A percentile compares a stretch with the other conserved stretches of the same genome.
These are phyloP conservation scores for Ariopsis seemanni DNA, from an alignment of 2,113 vertebrate genomes.

Conservation along the genomic window DNA sequence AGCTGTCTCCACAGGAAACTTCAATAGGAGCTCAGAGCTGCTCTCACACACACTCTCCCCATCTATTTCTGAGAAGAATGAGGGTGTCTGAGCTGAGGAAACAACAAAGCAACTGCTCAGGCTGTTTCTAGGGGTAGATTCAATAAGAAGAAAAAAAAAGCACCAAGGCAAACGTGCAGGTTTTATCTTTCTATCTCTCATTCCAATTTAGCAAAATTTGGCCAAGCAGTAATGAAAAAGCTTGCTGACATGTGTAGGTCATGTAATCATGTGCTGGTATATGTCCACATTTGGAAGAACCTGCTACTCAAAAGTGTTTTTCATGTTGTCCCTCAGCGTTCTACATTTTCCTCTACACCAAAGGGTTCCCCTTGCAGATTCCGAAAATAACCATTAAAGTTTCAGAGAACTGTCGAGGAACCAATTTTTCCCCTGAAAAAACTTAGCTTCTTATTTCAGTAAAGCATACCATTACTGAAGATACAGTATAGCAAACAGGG, in stretches of 20 bases:
- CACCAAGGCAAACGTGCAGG: slow-evolving; percentile 11
- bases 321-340: neutral
- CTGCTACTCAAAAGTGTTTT: neutral
- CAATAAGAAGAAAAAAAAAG: neutral
- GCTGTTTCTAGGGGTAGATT: slow-evolving; percentile 1
- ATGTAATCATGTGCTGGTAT: neutral
- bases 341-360: neutral
- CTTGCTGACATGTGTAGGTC: neutral
- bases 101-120: slow-evolving; percentile 37
- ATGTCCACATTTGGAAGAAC: neutral
- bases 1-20: slow-evolving; percentile 5
- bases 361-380: neutral
- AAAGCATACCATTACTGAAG: too few relatives aligned
- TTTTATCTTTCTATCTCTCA: slow-evolving; percentile 34
- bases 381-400: neutral
- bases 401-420: neutral
- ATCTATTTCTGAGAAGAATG: slow-evolving; percentile 9
- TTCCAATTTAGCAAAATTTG: slow-evolving; percentile 1
- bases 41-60: too few relatives aligned
- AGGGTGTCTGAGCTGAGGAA: slow-evolving; percentile 14
- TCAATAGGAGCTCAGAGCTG: slow-evolving; percentile 17
- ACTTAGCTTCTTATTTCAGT: too few relatives aligned
- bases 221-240: neutral
- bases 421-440: neutral
- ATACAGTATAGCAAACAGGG: too few relatives aligned